Base-by-base conservation (phyloP, 2,113 vertebrate genomes). In the Coryphaenoides rupestris region DNA sequence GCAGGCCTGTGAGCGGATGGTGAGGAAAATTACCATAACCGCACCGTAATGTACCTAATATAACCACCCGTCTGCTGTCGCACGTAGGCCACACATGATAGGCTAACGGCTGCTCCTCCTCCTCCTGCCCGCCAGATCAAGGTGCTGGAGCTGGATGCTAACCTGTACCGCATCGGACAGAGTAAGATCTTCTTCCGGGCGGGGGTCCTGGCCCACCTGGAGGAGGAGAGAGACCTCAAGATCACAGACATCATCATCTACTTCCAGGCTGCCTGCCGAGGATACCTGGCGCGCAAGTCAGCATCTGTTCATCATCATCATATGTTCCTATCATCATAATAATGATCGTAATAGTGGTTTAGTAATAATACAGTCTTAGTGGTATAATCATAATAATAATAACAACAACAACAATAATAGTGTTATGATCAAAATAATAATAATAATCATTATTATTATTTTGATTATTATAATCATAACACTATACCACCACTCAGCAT, bases 111-210 rank as follows among this genome's bases (percentile, higher is more conserved):
- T 1, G 0, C 28, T 40, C 33, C 62, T 9, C 14, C 53, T 4
- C 26, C 47, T 49, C 5, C 0, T 50, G 50, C 47, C 15, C 17
- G 15, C 47, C 15, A 99, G 96, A 96, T 99, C 86, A 95, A 94
- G 90, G 94, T 94, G 66, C 72, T 99, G 87, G 96, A 99, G 76
- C 90, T 99, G 40, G 97, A 99, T 83, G 89, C 94, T 22, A 99
- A 99, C 84, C 89, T 99, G 75, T 99, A 90, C 85, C 90, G 96
- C 47, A 98, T 98, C 2, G 97, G 97, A 21, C 97, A 99, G 88
- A 99, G 97, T 68, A 99, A 99, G 85, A 96, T 99, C 14, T 99
- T 99, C 88, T 98, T 99, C 90, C 88, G 96, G 63, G 95, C 97
- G 0, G 96, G 97, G 9, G 97, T 99, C 62, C 90, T 99, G 45